Conservation (phyloP, 2,113 vertebrate genomes). For the Neomonachus schauinslandi region DNA sequence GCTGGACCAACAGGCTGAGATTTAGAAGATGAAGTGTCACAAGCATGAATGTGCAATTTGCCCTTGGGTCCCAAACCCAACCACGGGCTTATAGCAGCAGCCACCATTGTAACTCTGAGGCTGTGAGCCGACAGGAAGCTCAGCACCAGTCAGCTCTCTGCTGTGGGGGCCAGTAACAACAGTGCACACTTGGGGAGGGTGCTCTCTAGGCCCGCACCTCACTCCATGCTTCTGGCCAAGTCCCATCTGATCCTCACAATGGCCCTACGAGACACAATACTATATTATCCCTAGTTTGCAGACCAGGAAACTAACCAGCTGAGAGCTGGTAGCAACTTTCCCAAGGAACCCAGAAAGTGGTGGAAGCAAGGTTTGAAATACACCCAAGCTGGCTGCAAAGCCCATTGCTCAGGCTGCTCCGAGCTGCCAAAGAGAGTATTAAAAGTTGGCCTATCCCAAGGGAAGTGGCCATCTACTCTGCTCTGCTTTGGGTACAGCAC, state of each 20-base stretch:
- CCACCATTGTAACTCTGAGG: neutral
- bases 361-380: neutral
- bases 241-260: neutral
- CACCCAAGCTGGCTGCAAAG: neutral
- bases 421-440: neutral
- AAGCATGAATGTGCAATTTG: neutral
- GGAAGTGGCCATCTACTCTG: neutral
- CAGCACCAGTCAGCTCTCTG: neutral
- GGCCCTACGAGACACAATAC: neutral
- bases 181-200: rapidly evolving
- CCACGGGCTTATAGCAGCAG: neutral
- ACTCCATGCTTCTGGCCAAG: neutral
- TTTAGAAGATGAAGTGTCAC: neutral
- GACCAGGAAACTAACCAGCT: neutral
- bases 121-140: neutral
- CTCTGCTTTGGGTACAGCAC: neutral
- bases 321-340: neutral
- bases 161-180: neutral
- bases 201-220: neutral
- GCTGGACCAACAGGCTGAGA: neutral
- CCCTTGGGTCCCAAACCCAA: neutral
- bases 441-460: neutral
- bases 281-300: neutral
- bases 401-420: neutral
- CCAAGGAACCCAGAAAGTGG: neutral